These are phyloP conservation scores for Agelas oroides DNA, from an alignment of 37 sponge, comb jelly and placozoan genomes.

Conservation along the genomic window DNA sequence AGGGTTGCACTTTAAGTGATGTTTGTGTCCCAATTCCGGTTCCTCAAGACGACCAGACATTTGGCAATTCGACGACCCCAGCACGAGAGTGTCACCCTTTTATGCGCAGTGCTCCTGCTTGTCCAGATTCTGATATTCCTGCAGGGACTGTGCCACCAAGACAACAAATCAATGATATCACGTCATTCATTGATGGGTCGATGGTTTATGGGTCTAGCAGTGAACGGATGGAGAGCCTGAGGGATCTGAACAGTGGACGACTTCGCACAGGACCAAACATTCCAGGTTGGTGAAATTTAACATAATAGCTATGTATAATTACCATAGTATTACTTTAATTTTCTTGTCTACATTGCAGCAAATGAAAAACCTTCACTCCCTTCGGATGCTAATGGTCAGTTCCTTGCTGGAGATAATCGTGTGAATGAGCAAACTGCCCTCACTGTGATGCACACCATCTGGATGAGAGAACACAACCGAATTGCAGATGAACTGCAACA, in stretches of 20 bases:
- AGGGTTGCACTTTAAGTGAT: constrained; percentile 17
- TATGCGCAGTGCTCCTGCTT: not conserved
- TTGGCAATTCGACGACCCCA: constrained; percentile 16
- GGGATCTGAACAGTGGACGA: constrained; percentile 14
- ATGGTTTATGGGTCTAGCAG: constrained; percentile 76
- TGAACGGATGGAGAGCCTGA: not conserved
- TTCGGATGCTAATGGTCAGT: not conserved
- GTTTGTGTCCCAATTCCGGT: constrained; percentile 64
- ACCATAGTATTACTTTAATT: not conserved
- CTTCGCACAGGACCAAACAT: constrained; percentile 25
- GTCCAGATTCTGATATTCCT: not conserved
- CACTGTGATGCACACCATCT: constrained; percentile 89
- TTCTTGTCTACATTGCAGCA: not conserved
- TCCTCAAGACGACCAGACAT: constrained; percentile 20
- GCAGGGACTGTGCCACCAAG: constrained; percentile 22
- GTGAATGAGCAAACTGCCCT: constrained; percentile 71
- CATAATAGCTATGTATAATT: no score
- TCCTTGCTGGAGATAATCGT: constrained; percentile 63
- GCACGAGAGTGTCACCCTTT: constrained; percentile 53
- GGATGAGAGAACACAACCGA: constrained; percentile 90
- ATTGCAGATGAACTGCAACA: constrained; percentile 57
- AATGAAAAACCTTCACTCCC: no score
- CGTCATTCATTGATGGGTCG: constrained; percentile 86
- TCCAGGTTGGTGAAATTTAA: constrained; percentile 2
- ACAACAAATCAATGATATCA: constrained; percentile 81